Conservation (phyloP, 2,888 invertebrate genomes). For the Eudemis profundana region DNA sequence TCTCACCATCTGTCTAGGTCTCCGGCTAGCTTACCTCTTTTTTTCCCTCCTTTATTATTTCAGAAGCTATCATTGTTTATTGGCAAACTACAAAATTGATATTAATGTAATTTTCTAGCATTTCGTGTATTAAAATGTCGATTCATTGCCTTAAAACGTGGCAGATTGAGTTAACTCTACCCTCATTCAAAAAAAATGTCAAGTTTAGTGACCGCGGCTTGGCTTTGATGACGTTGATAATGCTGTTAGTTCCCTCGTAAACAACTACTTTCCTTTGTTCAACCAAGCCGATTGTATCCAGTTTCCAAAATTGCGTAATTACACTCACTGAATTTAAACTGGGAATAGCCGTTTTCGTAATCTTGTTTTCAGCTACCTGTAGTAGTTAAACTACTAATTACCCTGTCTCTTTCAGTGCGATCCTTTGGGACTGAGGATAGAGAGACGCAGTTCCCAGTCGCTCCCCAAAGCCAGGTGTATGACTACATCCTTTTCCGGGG, state of each 20-base stretch:
- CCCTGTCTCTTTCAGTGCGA: conserved; percentile 89
- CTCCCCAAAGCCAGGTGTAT: conserved; percentile 98
- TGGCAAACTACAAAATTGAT: conserved; percentile 55
- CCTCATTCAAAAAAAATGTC: conserved; percentile 62
- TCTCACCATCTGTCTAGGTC: conserved; percentile 47
- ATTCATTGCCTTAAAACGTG: conserved; percentile 44
- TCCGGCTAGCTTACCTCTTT: conserved; percentile 49
- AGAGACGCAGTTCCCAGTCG: conserved; percentile 97
- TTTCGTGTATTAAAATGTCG: conserved; percentile 48
- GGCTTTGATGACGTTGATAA: conserved; percentile 81
- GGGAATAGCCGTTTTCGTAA: neutral
- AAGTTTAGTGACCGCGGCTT: conserved; percentile 65
- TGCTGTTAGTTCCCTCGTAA: conserved; percentile 53
- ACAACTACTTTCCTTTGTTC: conserved; percentile 50
- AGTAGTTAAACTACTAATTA: neutral
- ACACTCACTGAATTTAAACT: neutral
- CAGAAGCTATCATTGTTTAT: conserved; percentile 66
- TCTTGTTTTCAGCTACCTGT: conserved; percentile 1
- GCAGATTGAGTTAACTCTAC: conserved; percentile 71
- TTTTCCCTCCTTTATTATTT: conserved; percentile 59
- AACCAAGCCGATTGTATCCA: conserved; percentile 20
- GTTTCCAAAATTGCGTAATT: conserved; percentile 10
- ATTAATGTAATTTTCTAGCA: conserved; percentile 49
- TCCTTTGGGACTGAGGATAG: conserved; percentile 99
- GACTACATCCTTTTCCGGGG: conserved; percentile 99